These are phyloP conservation scores for Remorina albescens DNA, from an alignment of 2,797 vertebrate species.

Conservation along the genomic window DNA sequence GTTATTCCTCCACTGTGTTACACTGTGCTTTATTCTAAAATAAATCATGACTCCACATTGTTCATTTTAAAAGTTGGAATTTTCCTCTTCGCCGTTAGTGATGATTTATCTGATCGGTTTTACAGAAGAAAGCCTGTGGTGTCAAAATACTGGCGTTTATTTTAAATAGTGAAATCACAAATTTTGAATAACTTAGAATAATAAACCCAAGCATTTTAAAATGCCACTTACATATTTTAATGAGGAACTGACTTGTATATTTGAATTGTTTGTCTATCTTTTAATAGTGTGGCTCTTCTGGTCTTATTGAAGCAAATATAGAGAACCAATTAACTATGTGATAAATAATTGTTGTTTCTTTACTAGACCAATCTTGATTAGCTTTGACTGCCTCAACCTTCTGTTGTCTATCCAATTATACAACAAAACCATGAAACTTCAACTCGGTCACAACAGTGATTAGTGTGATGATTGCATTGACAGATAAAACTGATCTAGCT, in stretches of 20 bases:
- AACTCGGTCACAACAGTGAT: background rate
- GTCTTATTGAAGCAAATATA: background rate
- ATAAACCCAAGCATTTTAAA: background rate
- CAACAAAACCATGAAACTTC: background rate
- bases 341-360: too few relatives aligned
- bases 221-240: background rate
- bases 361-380: background rate
- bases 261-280: background rate
- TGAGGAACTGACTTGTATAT: background rate
- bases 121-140: background rate
- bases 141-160: background rate
- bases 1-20: background rate
- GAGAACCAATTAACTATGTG: too few relatives aligned
- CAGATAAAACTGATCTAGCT: background rate
- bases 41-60: background rate
- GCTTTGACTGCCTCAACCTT: background rate
- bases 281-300: background rate
- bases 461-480: background rate
- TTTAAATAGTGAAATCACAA: background rate
- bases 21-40: background rate
- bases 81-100: background rate
- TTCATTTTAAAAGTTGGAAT: background rate
- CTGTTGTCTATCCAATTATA: background rate
- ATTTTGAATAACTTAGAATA: background rate
- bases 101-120: background rate